Evolutionary conservation across 2,888 invertebrate species (phyloP).

Genomic region (Cerastoderma edule): DNA sequence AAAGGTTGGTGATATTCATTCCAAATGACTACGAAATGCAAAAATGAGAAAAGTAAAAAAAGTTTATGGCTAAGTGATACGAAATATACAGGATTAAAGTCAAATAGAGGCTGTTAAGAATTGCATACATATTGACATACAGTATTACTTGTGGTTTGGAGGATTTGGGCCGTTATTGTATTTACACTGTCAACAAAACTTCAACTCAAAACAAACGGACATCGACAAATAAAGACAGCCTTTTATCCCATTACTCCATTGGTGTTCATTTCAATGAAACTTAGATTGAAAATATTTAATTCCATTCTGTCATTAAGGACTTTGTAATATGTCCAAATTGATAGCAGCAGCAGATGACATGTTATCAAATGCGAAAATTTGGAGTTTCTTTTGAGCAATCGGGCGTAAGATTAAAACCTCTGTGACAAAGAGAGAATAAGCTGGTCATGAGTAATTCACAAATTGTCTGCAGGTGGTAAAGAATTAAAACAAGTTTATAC

Average conservation of each 20-base stretch:
- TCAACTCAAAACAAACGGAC: slow-evolving; percentile 8
- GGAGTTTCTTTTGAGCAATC: too few relatives aligned
- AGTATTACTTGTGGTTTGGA: slow-evolving; percentile 22
- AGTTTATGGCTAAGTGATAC: too few relatives aligned
- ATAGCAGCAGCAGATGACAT: too few relatives aligned
- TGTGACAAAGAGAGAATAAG: neutral
- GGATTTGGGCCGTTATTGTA: slow-evolving; percentile 13
- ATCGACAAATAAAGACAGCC: slow-evolving; percentile 15
- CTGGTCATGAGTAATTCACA: neutral
- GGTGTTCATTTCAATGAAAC: neutral
- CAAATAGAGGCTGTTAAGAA: slow-evolving; percentile 8
- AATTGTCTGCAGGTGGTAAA: neutral
- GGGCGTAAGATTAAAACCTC: too few relatives aligned
- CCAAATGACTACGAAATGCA: too few relatives aligned
- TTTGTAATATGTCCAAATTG: neutral
- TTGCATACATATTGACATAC: slow-evolving; percentile 17
- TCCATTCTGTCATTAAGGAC: neutral
- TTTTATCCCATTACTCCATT: slow-evolving; percentile 2
- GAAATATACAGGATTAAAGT: slow-evolving; percentile 14
- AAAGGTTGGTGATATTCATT: too few relatives aligned
- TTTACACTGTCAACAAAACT: slow-evolving; percentile 15
- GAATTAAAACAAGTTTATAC: neutral
- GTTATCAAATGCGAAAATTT: too few relatives aligned
- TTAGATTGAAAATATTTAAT: slow-evolving; percentile 2
- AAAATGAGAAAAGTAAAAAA: too few relatives aligned